Evolutionary conservation across 2,888 invertebrate species (phyloP), one percentile per base, ranked within the genome.

Genomic region (Chrysolina haemoptera): DNA sequence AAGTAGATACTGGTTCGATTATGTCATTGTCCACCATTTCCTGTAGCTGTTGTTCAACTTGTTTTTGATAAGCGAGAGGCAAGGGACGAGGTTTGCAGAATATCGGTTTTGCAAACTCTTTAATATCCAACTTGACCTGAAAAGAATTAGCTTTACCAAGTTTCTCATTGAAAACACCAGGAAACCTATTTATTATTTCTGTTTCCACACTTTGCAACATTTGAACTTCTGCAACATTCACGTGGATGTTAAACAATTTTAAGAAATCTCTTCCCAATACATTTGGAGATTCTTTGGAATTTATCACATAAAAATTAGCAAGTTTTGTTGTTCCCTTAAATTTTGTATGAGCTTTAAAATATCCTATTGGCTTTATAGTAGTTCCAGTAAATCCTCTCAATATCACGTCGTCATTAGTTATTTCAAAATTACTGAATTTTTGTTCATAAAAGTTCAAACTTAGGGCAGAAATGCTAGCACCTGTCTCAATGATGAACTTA

Each of bases 261-360:
- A 68, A 18, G 18, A 68, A 68, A 68, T 68, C 68, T 16, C 59
- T 50, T n/a, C 68, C 59, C 27, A 68, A 27, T 12, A 55, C 14
- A 68, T 59, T 68, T 40, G 68, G 68, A 18, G 50, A n/a, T 50
- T 40, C 41, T 40, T 53, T 20, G 12, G 4, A 55, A 20, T 68
- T 40, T 10, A 43, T 35, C 11, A 68, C 43, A 59, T 68, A 68
- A 16, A 35, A 59, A 1, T 18, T 50, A 0, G 18, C 50, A 16
- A 11, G 50, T 20, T 50, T 50, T n/a, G 16, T 10, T 16, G 16
- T 16, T n/a, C 9, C 50, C 10, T 50, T 1, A 18, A 50, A 16
- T 11, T 16, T 50, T 50, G 18, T 11, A 16, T 50, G 5, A 3
- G n/a, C 50, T 16, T 18, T 5, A 53, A 20, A 20, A 20, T 50